Evolutionary conservation across 2,888 invertebrate genomes (phyloP).

Genomic region (Nomada fabriciana): DNA sequence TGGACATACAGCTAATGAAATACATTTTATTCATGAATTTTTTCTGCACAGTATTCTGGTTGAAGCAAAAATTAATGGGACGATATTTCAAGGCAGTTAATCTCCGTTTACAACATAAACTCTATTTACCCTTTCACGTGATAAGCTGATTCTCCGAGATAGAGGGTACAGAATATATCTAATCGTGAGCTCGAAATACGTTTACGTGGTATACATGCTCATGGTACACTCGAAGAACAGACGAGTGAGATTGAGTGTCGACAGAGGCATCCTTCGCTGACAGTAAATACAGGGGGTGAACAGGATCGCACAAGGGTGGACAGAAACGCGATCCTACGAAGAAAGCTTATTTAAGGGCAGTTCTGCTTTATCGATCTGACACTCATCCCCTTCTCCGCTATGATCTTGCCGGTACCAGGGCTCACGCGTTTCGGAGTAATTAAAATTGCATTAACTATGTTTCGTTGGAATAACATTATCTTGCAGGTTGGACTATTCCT

Average conservation of each 20-base stretch:
- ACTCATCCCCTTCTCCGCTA: conserved; percentile 1
- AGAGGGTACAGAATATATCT: conserved; percentile 56
- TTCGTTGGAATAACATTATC: no score
- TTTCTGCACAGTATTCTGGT: neutral
- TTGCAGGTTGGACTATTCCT: no score
- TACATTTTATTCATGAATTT: neutral
- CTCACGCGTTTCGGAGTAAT: no score
- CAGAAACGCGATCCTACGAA: conserved; percentile 50
- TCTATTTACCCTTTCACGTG: conserved; percentile 41
- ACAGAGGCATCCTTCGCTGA: conserved; percentile 61
- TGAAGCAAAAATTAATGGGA: neutral
- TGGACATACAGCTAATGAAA: no score
- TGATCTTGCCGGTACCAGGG: no score
- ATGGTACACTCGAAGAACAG: conserved; percentile 28
- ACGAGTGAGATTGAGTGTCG: conserved; percentile 63
- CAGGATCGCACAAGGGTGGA: conserved; percentile 55
- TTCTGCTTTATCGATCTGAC: conserved; percentile 60
- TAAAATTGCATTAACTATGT: no score
- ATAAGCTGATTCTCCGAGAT: conserved; percentile 50
- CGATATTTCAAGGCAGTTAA: conserved; percentile 4
- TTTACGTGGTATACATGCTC: conserved; percentile 42
- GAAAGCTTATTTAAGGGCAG: conserved; percentile 66
- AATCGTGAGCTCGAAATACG: conserved; percentile 53
- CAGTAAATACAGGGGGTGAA: conserved; percentile 64
- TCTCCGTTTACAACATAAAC: conserved; percentile 26